Conservation (phyloP, 1,140 invertebrate genomes). For the Stratiolaelaps scimitus region DNA sequence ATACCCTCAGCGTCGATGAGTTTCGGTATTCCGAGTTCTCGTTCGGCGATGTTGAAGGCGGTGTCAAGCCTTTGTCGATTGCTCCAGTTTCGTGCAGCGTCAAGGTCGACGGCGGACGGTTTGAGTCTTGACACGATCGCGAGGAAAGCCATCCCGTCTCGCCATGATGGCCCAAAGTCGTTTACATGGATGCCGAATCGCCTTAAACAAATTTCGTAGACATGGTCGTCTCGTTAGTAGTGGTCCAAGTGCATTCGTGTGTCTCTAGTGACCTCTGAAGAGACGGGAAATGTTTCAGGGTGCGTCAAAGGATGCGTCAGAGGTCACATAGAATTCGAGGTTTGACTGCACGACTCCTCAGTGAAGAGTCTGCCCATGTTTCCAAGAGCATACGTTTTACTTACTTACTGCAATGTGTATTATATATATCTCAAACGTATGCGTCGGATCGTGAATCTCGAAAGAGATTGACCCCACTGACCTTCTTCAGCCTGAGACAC, state of each 20-base stretch:
- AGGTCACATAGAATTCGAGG: neutral
- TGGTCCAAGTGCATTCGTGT: neutral
- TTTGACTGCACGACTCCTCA: neutral
- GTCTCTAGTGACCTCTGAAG: no score
- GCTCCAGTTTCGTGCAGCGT: slow-evolving; percentile 58
- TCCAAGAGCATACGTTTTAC: neutral
- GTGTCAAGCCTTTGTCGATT: slow-evolving; percentile 69
- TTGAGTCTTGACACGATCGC: slow-evolving; percentile 90
- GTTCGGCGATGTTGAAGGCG: slow-evolving; percentile 84
- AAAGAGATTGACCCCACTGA: no score
- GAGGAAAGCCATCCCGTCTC: slow-evolving; percentile 89
- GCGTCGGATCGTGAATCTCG: no score
- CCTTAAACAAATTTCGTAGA: slow-evolving; percentile 44
- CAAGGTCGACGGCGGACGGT: slow-evolving; percentile 68
- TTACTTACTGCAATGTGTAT: neutral
- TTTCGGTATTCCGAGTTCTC: slow-evolving; percentile 77
- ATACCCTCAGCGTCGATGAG: slow-evolving; percentile 71
- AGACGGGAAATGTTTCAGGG: neutral
- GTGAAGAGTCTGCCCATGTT: no score
- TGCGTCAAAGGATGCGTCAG: neutral
- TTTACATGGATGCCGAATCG: slow-evolving; percentile 71
- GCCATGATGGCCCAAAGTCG: slow-evolving; percentile 93
- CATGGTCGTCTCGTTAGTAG: neutral
- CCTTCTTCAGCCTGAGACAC: no score
- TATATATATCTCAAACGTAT: no score